phyloP scores from a whole-genome alignment of 2,797 vertebrate genomes.

The Clarias fuscus region DNA sequence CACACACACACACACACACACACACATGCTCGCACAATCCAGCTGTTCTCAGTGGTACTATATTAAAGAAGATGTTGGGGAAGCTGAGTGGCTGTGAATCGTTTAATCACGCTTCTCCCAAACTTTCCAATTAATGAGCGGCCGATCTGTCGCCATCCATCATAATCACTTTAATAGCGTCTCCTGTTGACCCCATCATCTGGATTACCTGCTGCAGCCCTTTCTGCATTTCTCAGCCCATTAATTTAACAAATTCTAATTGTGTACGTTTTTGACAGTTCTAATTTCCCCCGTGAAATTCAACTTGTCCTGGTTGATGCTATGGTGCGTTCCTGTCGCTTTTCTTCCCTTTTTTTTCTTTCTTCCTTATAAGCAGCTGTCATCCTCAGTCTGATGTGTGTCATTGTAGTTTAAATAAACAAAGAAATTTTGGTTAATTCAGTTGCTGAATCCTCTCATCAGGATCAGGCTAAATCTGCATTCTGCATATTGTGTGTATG shows the following conservation, averaged over 20 bases:
- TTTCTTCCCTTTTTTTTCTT: background rate
- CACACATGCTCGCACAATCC: constrained; percentile 26
- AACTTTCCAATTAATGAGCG: constrained; percentile 74
- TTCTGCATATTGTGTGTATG: constrained; percentile 3
- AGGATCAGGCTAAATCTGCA: constrained; percentile 24
- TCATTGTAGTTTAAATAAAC: constrained; percentile 66
- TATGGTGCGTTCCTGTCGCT: constrained; percentile 31
- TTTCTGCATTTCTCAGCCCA: constrained; percentile 78
- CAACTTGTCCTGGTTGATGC: constrained; percentile 19
- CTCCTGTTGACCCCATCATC: constrained; percentile 82
- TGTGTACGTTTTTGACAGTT: constrained; percentile 80
- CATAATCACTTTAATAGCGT: constrained; percentile 80
- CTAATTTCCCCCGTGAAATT: constrained; percentile 72
- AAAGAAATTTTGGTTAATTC: constrained; percentile 59
- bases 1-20: background rate
- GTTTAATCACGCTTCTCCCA: constrained; percentile 66
- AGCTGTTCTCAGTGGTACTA: constrained; percentile 40
- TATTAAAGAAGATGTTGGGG: constrained; percentile 51
- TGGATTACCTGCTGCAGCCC: constrained; percentile 76
- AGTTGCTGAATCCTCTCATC: constrained; percentile 38
- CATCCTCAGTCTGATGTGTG: constrained; percentile 55
- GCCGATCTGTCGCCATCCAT: constrained; percentile 78
- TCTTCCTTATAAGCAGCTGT: constrained; percentile 52
- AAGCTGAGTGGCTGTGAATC: constrained; percentile 62
- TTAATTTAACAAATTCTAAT: constrained; percentile 87